Conservation (phyloP, 2,888 invertebrate genomes). For the Ceramica pisi region DNA sequence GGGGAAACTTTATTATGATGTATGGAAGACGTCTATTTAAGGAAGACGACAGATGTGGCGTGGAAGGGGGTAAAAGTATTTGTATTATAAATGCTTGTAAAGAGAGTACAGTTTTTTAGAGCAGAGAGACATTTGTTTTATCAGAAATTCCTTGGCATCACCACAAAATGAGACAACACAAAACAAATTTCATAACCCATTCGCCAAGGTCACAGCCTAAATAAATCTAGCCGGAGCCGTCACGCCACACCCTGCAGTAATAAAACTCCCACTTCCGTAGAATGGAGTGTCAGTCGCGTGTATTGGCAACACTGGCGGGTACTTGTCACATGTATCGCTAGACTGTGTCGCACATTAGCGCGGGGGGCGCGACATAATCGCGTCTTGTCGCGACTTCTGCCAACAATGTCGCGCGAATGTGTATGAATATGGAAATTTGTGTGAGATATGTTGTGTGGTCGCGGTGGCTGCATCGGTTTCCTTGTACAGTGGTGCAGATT, state of each 20-base stretch:
- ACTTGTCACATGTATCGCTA: conserved; percentile 33
- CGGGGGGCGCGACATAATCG: conserved; percentile 56
- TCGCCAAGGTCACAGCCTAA: conserved; percentile 8
- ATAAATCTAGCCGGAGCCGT: conserved; percentile 23
- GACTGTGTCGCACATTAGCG: conserved; percentile 51
- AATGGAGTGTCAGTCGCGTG: conserved; percentile 20
- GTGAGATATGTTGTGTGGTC: conserved; percentile 29
- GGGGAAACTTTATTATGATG: conserved; percentile 16
- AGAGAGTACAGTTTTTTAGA: no score
- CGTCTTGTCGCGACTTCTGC: conserved; percentile 51
- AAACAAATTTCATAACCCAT: neutral
- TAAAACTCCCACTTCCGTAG: conserved; percentile 43
- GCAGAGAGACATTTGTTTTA: neutral
- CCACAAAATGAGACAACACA: neutral
- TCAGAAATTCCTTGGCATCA: neutral
- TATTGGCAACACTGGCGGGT: conserved; percentile 40
- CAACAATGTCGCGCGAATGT: conserved; percentile 42
- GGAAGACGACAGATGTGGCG: neutral
- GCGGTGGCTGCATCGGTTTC: conserved; percentile 1
- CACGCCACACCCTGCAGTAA: conserved; percentile 40
- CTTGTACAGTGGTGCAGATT: neutral
- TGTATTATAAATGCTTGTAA: neutral
- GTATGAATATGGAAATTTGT: conserved; percentile 51
- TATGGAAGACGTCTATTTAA: no score
- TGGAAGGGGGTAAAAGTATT: no score